A percentile compares a stretch with the other conserved stretches of the same genome.
Evolutionary conservation across 2,113 vertebrate species (phyloP).

Genomic region (Notarius quadriscutis): DNA sequence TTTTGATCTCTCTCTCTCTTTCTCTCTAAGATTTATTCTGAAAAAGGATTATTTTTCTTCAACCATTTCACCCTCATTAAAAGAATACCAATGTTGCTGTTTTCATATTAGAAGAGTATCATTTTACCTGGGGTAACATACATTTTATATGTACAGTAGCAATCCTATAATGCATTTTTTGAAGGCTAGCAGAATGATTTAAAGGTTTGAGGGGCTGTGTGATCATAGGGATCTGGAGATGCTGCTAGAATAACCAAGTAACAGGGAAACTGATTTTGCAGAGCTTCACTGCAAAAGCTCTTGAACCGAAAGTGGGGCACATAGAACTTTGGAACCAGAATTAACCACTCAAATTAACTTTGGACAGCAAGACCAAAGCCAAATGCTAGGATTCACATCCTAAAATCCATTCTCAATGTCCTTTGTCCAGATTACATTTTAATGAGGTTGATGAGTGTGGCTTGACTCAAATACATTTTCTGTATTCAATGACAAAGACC

Average conservation of each 20-base stretch:
- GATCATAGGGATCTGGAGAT: background rate
- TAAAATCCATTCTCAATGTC: background rate
- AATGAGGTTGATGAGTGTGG: background rate
- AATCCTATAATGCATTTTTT: slow-evolving; percentile 4
- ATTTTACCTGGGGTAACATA: slow-evolving; percentile 63
- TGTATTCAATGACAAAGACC: background rate
- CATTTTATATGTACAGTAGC: background rate
- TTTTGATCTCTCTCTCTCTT: slow-evolving; percentile 60
- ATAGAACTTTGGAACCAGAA: background rate
- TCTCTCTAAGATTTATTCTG: slow-evolving; percentile 22
- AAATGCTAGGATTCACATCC: background rate
- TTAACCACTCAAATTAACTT: background rate
- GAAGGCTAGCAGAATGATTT: slow-evolving; percentile 2
- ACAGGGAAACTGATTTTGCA: background rate
- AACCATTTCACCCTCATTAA: slow-evolving; percentile 27
- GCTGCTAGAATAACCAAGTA: background rate
- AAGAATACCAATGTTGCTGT: slow-evolving; percentile 30
- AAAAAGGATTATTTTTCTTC: slow-evolving; percentile 32
- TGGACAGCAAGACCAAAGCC: background rate
- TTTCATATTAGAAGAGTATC: slow-evolving; percentile 60
- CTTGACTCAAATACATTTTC: background rate
- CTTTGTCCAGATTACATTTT: background rate
- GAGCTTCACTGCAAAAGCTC: background rate
- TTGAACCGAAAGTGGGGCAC: background rate
- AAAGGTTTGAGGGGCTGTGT: background rate